Base-by-base conservation (phyloP, 2,113 vertebrate genomes). In the Pantherophis guttatus region DNA sequence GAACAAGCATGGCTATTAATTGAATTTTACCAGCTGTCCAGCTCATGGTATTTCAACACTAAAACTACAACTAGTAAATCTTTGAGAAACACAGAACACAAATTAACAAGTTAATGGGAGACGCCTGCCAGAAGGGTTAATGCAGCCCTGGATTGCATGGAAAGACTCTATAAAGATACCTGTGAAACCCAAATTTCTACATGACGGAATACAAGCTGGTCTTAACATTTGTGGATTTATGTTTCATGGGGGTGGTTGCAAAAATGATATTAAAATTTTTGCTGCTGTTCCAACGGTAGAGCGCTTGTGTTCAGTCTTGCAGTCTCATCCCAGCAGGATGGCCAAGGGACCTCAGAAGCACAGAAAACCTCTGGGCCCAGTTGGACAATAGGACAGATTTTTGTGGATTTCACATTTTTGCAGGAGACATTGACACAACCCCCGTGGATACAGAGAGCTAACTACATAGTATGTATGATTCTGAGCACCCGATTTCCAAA, bases 401-500 rank as follows among this genome's bases (percentile, higher is more conserved):
- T 65, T 65, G 62, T 65, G 26, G 26, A 65, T n/a, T 65, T n/a
- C 26, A 65, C 26, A 65, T 65, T 65, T 65, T 39, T 39, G 6
- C 0, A 0, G 13, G n/a, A 39, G n/a, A 33, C 0, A 6, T 39
- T 7, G n/a, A 75, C 21, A 59, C 11, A 29, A 65, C 15, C n/a
- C n/a, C n/a, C 3, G n/a, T 7, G 7, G 15, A 75, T 5, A 70
- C 4, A 11, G 62, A 70, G 29, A 29, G 10, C 24, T 65, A 10
- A 12, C 26, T 54, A 4, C 4, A 12, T 65, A 65, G 12, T 13
- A 33, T n/a, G n/a, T 75, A 75, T 33, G 15, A 8, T 33, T 75
- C 70, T 19, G 70, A 75, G n/a, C 70, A 33, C 70, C 6, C 70
- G n/a, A 19, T 33, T 33, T 17, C 70, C n/a, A 19, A 33, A 75